phyloP scores from a whole-genome alignment of 2,888 invertebrate genomes.

The Dugesia japonica region DNA sequence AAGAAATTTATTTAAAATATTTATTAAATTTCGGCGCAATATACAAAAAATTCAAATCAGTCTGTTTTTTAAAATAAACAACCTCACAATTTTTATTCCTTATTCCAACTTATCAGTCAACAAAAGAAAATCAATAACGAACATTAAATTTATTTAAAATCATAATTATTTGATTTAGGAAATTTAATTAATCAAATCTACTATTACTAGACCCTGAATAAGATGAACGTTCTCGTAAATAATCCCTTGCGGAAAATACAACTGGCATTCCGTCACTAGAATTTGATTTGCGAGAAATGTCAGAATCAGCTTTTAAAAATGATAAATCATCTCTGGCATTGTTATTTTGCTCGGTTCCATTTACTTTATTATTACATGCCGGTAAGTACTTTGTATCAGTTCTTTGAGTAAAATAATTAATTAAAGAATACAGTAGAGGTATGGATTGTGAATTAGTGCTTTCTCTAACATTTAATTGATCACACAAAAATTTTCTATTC shows the following conservation, averaged over 20 bases:
- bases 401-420: background rate
- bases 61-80: too few species aligned
- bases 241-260: background rate
- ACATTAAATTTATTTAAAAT: too few species aligned
- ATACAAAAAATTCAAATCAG: too few species aligned
- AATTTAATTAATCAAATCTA: background rate
- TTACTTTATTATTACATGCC: background rate
- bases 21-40: too few species aligned
- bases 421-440: slow-evolving; percentile 1
- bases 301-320: background rate
- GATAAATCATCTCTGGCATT: background rate
- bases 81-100: too few species aligned
- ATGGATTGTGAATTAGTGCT: background rate
- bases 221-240: background rate
- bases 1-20: too few species aligned
- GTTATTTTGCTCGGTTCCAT: background rate
- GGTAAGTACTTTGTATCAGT: background rate
- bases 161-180: too few species aligned
- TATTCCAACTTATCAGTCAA: too few species aligned
- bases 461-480: slow-evolving; percentile 6
- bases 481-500: background rate
- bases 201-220: slow-evolving; percentile 1
- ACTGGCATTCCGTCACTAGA: background rate
- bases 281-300: background rate
- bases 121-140: too few species aligned